Evolutionary conservation across 2,888 invertebrate species (phyloP).

Genomic region (Noctua comes): DNA sequence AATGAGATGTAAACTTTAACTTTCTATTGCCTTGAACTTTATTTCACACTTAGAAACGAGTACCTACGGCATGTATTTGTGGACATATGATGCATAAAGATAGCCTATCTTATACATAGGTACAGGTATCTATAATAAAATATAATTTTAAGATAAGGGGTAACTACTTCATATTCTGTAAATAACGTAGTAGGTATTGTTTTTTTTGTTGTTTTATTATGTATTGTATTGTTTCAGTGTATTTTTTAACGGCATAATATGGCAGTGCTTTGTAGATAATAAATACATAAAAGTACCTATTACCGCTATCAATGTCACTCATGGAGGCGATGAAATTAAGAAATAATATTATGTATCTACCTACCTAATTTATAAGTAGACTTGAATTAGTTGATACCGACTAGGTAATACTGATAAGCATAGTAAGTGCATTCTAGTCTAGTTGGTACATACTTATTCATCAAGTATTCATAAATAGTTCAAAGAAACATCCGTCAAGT

Average conservation of each 20-base stretch:
- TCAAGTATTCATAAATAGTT: neutral
- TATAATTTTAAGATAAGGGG: conserved; percentile 2
- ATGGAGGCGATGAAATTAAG: neutral
- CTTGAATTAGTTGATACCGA: too few relatives aligned
- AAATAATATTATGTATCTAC: neutral
- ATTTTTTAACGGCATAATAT: neutral
- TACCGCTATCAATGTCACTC: neutral
- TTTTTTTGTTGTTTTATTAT: neutral
- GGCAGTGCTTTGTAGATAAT: too few relatives aligned
- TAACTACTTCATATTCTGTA: neutral
- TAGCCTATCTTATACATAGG: conserved; percentile 2
- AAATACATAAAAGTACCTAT: neutral
- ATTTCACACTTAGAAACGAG: conserved; percentile 18
- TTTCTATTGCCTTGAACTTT: conserved; percentile 67
- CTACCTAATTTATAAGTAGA: neutral
- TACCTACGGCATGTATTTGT: neutral
- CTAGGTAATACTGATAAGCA: neutral
- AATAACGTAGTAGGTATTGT: neutral
- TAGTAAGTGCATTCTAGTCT: neutral
- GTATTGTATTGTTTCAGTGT: neutral
- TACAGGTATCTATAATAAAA: neutral
- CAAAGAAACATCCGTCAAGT: neutral
- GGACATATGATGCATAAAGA: neutral
- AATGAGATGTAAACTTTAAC: conserved; percentile 67
- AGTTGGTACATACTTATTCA: neutral